These are phyloP conservation scores for Eretmocerus hayati DNA, from an alignment of 2,888 invertebrate species.

Conservation along the genomic window DNA sequence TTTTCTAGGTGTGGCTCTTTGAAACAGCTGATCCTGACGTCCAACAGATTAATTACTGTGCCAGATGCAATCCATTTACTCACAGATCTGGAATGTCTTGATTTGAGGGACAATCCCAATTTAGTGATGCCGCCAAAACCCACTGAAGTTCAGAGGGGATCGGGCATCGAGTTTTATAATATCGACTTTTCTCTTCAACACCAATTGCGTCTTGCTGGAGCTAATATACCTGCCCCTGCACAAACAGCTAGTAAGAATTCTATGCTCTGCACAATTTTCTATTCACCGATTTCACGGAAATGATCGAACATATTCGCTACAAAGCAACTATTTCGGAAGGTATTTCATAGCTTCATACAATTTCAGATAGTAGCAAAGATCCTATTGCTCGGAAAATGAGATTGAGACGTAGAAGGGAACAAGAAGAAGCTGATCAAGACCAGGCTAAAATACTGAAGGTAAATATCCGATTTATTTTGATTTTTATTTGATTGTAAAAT, in stretches of 20 bases:
- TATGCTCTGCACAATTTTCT: neutral
- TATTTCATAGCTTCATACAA: no score
- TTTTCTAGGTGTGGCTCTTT: conserved; percentile 76
- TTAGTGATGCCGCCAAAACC: conserved; percentile 97
- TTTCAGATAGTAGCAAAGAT: conserved; percentile 65
- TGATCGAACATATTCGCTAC: no score
- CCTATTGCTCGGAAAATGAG: conserved; percentile 92
- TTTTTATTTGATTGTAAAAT: no score
- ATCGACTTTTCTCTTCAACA: conserved; percentile 97
- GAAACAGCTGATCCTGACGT: conserved; percentile 86
- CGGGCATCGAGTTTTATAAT: conserved; percentile 90
- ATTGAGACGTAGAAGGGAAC: conserved; percentile 72
- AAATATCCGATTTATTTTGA: neutral
- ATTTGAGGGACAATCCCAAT: conserved; percentile 88
- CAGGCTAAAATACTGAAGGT: conserved; percentile 82
- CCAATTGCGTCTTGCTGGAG: conserved; percentile 87
- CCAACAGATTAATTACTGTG: conserved; percentile 88
- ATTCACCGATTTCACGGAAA: conserved; percentile 1
- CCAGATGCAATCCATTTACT: conserved; percentile 96
- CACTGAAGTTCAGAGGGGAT: conserved; percentile 66
- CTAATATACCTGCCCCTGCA: conserved; percentile 68
- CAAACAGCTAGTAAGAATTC: conserved; percentile 59
- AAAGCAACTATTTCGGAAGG: no score
- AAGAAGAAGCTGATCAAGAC: conserved; percentile 76
- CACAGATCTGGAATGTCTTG: conserved; percentile 80